Evolutionary conservation across 2,113 vertebrate genomes (phyloP), one percentile per base, ranked within the genome.

Genomic region (Forbesichthys agassizii): DNA sequence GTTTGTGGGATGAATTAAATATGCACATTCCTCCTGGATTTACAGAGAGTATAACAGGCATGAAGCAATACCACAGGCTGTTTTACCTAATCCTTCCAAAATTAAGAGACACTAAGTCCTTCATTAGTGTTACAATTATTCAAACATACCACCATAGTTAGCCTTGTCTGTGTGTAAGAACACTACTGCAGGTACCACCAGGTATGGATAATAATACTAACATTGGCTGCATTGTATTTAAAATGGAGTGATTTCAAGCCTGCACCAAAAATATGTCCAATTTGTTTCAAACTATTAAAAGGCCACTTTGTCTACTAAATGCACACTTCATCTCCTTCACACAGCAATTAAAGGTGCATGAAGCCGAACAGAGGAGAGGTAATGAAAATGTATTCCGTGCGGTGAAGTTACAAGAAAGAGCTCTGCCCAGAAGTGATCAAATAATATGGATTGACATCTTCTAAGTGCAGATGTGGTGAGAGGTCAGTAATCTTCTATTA

Each of bases 351-450:
- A 86, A 84, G 72, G 76, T 80, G 77, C 64, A 63, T 61, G 68
- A 75, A 80, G 81, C 81, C 83, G 80, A 80, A 69, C 67, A 65
- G 71, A 57, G 66, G 58, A 83, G 84, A 88, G 36, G 4, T 88
- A 88, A 88, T 83, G 75, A 74, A 74, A 85, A 85, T 85, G 65
- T 71, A 86, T 85, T 83, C 69, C 58, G 79, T 33, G 14, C 70
- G 67, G 64, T 82, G 79, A 85, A 86, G 81, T 80, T 71, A 78
- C 36, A 80, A 83, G 66, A 52, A 67, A 58, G 74, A 27, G 27
- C 27, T 27, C 27, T 27, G 27, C 27, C 27, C 27, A 48, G 71
- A 86, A 33, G 33, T 79, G 78, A 82, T 68, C 14, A 80, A 87
- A 81, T 84, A 83, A 77, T 83, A 88, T 42, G 36, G 36, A 77